These are phyloP conservation scores for Ammodytes marinus DNA, from an alignment of 2,113 vertebrate genomes.

Conservation along the genomic window DNA sequence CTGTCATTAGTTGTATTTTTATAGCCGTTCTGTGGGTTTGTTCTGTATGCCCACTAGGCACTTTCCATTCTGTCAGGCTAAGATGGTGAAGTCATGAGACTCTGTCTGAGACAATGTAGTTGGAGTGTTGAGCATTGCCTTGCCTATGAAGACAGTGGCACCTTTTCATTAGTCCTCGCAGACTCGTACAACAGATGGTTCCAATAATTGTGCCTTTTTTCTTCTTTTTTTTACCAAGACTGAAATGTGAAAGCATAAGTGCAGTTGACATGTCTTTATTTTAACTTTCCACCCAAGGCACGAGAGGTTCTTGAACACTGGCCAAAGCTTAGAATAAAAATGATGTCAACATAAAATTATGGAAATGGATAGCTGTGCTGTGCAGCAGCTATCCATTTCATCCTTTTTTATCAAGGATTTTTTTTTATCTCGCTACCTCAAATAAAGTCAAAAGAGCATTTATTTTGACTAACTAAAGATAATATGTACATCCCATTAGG, in stretches of 20 bases:
- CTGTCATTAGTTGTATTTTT: conserved; percentile 76
- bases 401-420: conserved; percentile 16
- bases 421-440: not conserved
- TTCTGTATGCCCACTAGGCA: conserved; percentile 77
- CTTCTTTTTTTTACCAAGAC: conserved; percentile 33
- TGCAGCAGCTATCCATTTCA: conserved; percentile 7
- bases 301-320: conserved; percentile 12
- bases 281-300: conserved; percentile 41
- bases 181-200: conserved; percentile 68
- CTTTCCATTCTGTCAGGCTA: conserved; percentile 83
- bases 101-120: conserved; percentile 72
- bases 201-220: conserved; percentile 64
- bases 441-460: conserved; percentile 6
- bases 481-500: conserved; percentile 2
- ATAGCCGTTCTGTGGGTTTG: conserved; percentile 76
- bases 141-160: conserved; percentile 52
- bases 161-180: conserved; percentile 72
- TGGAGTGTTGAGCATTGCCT: conserved; percentile 56
- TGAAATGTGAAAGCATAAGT: conserved; percentile 50
- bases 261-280: conserved; percentile 57
- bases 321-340: conserved; percentile 24
- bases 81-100: conserved; percentile 80
- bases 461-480: not conserved
- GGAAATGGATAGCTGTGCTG: conserved; percentile 7
- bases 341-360: conserved; percentile 27